phyloP scores from a whole-genome alignment of 2,888 invertebrate species.

The Agonopterix heracliana region DNA sequence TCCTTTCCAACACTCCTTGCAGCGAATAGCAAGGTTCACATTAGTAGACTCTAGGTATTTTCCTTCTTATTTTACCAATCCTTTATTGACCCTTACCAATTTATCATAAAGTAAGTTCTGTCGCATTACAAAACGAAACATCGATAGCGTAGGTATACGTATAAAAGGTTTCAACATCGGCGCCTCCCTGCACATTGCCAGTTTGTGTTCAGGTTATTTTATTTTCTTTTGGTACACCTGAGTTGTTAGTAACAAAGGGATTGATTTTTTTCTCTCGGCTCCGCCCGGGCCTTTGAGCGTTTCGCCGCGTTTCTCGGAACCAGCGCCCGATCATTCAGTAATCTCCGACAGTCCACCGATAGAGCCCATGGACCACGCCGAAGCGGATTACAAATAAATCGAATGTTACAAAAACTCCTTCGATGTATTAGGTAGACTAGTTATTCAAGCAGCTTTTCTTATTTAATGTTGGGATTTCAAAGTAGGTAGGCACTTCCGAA shows the following conservation, averaged over 20 bases:
- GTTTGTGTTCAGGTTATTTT: conserved; percentile 49
- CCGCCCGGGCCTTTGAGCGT: conserved; percentile 57
- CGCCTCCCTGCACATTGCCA: conserved; percentile 47
- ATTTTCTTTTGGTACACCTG: conserved; percentile 67
- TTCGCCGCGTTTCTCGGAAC: conserved; percentile 62
- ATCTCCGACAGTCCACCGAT: conserved; percentile 45
- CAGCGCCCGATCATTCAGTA: conserved; percentile 55
- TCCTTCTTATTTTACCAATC: no score
- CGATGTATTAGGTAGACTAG: background rate
- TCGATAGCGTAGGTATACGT: no score
- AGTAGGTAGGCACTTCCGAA: no score
- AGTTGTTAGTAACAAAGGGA: conserved; percentile 72
- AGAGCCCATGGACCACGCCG: conserved; percentile 20
- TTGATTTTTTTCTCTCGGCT: conserved; percentile 59
- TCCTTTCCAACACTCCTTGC: no score
- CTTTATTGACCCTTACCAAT: no score
- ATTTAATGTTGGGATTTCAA: no score
- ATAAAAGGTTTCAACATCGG: conserved; percentile 23
- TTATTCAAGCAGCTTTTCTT: no score
- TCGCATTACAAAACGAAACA: no score
- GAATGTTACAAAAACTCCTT: background rate
- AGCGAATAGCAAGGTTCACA: no score
- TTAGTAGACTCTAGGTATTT: no score
- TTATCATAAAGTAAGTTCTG: no score
- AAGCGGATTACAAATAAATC: conserved; percentile 7